These are phyloP conservation scores for Scrobipalpa costella DNA, from an alignment of 2,888 invertebrate genomes.

Conservation along the genomic window DNA sequence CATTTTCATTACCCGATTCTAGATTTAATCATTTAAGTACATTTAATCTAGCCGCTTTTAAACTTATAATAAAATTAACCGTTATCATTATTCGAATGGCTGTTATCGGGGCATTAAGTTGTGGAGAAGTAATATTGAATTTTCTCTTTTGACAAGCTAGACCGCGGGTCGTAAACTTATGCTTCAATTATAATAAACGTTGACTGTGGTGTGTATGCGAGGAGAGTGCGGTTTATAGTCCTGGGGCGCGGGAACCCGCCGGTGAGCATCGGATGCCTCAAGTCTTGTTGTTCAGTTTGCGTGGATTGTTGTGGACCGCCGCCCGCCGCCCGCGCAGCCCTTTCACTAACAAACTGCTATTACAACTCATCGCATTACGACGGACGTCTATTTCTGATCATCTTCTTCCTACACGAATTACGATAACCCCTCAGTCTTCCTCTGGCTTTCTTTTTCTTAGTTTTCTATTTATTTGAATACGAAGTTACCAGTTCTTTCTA, in stretches of 20 bases:
- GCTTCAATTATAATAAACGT: conserved; percentile 76
- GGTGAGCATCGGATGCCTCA: conserved; percentile 57
- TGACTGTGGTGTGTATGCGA: conserved; percentile 67
- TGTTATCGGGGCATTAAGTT: conserved; percentile 5
- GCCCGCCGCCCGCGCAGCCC: conserved; percentile 26
- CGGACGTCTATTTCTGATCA: no score
- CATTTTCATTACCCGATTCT: not conserved
- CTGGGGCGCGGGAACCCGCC: conserved; percentile 53
- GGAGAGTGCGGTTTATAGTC: conserved; percentile 63
- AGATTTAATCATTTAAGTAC: not conserved
- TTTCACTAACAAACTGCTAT: not conserved
- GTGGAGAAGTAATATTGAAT: conserved; percentile 50
- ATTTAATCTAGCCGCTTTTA: not conserved
- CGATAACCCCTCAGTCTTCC: no score
- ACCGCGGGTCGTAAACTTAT: conserved; percentile 69
- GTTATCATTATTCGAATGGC: not conserved
- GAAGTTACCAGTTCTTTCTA: no score
- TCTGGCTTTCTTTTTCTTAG: no score
- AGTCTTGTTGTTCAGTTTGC: conserved; percentile 59
- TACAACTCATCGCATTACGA: not conserved
- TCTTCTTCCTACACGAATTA: no score
- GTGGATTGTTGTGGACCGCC: conserved; percentile 24
- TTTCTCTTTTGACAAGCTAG: conserved; percentile 61
- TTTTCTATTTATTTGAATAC: no score
- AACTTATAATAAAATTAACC: not conserved